Evolutionary conservation across 2,113 vertebrate species (phyloP), one percentile per base, ranked within the genome.

Genomic region (Chascanopsetta lugubris): DNA sequence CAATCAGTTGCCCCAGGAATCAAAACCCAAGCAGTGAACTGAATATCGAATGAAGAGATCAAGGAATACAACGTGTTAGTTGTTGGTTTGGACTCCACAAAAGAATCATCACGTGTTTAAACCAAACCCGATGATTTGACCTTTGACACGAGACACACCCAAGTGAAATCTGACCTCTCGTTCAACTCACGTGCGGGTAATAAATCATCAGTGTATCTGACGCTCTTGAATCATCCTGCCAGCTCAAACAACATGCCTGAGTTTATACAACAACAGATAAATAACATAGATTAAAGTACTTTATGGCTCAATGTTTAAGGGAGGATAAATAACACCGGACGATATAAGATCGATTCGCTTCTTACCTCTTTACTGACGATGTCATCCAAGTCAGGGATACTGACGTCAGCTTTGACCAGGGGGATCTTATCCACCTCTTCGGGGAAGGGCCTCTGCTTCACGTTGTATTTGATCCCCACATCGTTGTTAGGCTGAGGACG

Each of bases 361-460:
- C 18, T 95, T 81, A 97, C 96, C 90, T 97, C 95, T 80, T 95
- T 94, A 69, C 91, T 97, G 73, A 98, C 94, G 1, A 97, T 98
- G 86, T 98, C 96, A 67, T 98, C 95, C 88, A 98, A 88, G 88
- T 98, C 96, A 56, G 96, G 96, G 86, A 98, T 97, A 87, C 96
- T 98, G 68, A 97, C 88, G 75, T 98, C 96, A 62, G 96, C 96
- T 90, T 98, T 98, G 66, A 98, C 96, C 58, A 98, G 95, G 0
- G 96, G 96, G 77, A 98, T 97, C 88, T 98, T 98, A 84, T 98
- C 96, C 76, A 98, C 96, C 72, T 98, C 96, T 71, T 98, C 96
- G 17, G 96, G 96, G 85, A 98, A 98, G 12, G 96, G 95, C 25
- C 96, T 94, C 75, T 97, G 96, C 82, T 95, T 97, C 60, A 97